phyloP scores from a whole-genome alignment of 2,113 vertebrate species.

The Prunella fulvescens region DNA sequence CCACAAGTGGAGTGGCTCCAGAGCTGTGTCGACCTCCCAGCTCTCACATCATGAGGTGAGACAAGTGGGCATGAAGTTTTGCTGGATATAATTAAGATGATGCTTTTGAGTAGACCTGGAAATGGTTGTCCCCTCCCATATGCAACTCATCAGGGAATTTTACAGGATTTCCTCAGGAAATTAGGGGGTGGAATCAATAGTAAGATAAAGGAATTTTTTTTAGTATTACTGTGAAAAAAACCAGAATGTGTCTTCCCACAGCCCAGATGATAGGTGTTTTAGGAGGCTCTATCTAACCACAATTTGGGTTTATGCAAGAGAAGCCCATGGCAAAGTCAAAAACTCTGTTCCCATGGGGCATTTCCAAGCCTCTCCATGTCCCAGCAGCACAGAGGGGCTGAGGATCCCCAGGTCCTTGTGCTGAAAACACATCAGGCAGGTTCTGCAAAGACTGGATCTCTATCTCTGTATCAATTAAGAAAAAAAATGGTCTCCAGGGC shows the following conservation, averaged over 20 bases:
- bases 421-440: fast-evolving
- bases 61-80: not conserved
- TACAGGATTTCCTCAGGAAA: not conserved
- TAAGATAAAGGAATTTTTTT: fast-evolving
- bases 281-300: not conserved
- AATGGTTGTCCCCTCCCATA: not conserved
- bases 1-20: not conserved
- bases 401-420: not conserved
- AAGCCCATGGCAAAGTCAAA: not conserved
- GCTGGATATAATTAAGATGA: not conserved
- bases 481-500: not conserved
- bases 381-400: not conserved
- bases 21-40: fast-evolving
- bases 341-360: fast-evolving
- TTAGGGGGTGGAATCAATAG: not conserved
- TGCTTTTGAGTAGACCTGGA: not conserved
- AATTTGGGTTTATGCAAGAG: not conserved
- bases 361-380: not conserved
- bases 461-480: not conserved
- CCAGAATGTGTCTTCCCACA: not conserved
- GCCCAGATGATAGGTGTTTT: not conserved
- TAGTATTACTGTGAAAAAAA: not conserved
- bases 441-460: not conserved
- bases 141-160: not conserved
- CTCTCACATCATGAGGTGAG: fast-evolving